Conservation (phyloP, 2,113 vertebrate species). For the Corythaixoides concolor region DNA sequence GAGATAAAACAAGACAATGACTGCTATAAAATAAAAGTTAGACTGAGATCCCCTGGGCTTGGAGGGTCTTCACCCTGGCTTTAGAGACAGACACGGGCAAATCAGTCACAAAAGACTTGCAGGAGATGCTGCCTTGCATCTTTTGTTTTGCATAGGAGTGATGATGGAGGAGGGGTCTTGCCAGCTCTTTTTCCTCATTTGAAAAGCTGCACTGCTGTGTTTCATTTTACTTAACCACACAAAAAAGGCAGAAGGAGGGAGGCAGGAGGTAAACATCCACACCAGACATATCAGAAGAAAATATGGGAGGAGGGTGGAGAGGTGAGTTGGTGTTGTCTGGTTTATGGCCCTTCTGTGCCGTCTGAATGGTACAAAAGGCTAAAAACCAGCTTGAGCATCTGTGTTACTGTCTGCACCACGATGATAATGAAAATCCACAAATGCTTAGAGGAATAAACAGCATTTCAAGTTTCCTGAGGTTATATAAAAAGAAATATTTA, state of each 20-base stretch:
- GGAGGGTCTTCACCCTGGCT: background rate
- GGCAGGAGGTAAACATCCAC: background rate
- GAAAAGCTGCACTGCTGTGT: background rate
- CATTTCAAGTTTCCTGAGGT: conserved; percentile 16
- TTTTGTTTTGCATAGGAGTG: background rate
- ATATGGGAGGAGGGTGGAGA: background rate
- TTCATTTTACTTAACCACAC: background rate
- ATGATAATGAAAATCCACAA: conserved; percentile 33
- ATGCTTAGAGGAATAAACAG: background rate
- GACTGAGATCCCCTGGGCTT: background rate
- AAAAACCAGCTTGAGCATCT: conserved; percentile 33
- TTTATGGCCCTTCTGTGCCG: conserved; percentile 20
- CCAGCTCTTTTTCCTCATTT: background rate
- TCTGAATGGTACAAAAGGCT: background rate
- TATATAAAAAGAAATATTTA: conserved; percentile 31
- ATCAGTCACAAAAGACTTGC: background rate
- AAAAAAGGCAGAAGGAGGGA: conserved; percentile 11
- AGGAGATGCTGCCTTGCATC: background rate
- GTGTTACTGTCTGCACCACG: background rate
- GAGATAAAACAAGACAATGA: background rate
- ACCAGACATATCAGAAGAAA: conserved; percentile 31
- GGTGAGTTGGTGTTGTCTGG: background rate
- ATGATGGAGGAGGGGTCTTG: background rate
- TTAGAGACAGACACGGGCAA: background rate
- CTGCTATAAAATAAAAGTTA: background rate